These are phyloP conservation scores for Bolborhynchus lineola DNA, from an alignment of 2,113 vertebrate species.

Conservation along the genomic window DNA sequence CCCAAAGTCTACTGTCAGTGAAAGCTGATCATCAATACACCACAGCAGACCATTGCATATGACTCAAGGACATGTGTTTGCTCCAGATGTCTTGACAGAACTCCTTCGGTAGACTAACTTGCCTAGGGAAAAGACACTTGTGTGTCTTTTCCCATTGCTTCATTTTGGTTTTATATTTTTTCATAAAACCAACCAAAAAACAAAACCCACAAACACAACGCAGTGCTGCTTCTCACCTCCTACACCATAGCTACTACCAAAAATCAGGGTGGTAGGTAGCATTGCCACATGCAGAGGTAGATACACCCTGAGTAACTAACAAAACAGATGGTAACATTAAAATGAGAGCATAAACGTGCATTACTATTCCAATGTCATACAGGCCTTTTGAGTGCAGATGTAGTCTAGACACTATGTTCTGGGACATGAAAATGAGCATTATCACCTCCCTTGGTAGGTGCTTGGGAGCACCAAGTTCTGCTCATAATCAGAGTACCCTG, in stretches of 20 bases:
- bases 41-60: not conserved
- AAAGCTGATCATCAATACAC: not conserved
- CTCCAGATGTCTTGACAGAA: not conserved
- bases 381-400: not conserved
- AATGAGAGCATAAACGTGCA: not conserved
- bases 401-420: not conserved
- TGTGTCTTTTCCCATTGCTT: not conserved
- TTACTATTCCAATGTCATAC: not conserved
- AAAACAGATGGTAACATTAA: not conserved
- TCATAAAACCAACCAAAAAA: not conserved
- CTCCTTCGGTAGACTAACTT: not conserved
- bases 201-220: not conserved
- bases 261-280: not conserved
- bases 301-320: not conserved
- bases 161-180: not conserved
- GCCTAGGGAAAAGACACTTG: not conserved
- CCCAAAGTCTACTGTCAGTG: not conserved
- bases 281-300: not conserved
- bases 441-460: not conserved
- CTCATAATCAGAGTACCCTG: not conserved
- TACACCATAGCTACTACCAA: not conserved
- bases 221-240: not conserved
- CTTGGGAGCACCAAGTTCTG: not conserved
- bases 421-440: not conserved
- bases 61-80: not conserved